Percentiles rank a stretch among this genome's conserved stretches.
These are phyloP conservation scores for Platysteira castanea DNA, from an alignment of 2,113 vertebrate species.

Conservation along the genomic window DNA sequence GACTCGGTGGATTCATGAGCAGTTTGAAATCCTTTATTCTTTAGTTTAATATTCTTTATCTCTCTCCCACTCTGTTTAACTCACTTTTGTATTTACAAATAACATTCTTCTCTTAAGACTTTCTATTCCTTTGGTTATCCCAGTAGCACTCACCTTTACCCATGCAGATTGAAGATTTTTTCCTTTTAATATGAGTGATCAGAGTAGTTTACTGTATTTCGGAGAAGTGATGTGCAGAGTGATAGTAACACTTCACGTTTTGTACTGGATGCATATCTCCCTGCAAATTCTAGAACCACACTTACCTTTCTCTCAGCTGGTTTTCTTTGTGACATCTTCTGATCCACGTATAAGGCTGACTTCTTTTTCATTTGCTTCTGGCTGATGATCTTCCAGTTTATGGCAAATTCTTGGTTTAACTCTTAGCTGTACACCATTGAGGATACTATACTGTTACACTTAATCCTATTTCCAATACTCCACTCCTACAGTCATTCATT, in stretches of 20 bases:
- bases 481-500: background rate
- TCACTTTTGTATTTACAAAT: background rate
- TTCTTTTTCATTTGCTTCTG: background rate
- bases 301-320: background rate
- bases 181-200: background rate
- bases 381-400: background rate
- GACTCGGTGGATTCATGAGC: background rate
- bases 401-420: background rate
- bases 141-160: background rate
- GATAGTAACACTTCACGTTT: background rate
- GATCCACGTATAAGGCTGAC: background rate
- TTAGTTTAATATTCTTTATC: background rate
- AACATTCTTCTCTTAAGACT: background rate
- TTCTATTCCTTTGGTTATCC: background rate
- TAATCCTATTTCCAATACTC: background rate
- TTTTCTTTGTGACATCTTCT: background rate
- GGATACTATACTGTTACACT: background rate
- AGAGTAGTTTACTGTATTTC: no score
- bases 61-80: background rate
- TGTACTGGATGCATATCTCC: background rate
- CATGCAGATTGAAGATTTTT: background rate
- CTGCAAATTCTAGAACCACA: background rate
- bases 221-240: background rate
- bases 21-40: background rate
- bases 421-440: background rate